Evolutionary conservation across 2,888 invertebrate genomes (phyloP), one percentile per base, ranked within the genome.

Genomic region (Hemistola chrysoprasaria): DNA sequence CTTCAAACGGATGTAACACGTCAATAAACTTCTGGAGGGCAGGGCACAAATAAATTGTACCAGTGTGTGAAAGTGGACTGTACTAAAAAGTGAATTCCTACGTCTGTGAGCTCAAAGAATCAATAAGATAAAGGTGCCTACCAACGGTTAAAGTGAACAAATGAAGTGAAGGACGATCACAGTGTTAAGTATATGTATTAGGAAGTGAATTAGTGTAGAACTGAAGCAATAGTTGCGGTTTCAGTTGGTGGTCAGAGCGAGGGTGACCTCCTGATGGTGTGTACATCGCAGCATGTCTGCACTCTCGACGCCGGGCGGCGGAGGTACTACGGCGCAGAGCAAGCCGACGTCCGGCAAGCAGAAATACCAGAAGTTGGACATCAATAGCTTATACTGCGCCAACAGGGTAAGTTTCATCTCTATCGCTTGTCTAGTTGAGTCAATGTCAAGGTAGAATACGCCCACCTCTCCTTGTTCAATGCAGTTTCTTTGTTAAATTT

Each of bases 281-380:
- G 93, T 94, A 94, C 94, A 93, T 94, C 94, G 95, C 96, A 96
- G 95, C 93, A 97, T 97, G 96, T 96, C 96, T 95, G 95, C 96
- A 94, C 93, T 95, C 94, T 94, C 96, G 91, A 95, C 95, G 94
- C 93, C 94, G 93, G 80, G 90, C 86, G 89, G 90, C 87, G 90
- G 89, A 80, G 87, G 86, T 62, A 86, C 81, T 84, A 85, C 88
- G 84, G 82, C 87, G 86, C 88, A 88, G 83, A 83, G 79, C 84
- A 89, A 88, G 86, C 86, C 88, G 79, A 85, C 87, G 83, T 81
- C 89, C 80, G 94, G 94, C 92, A 98, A 97, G 93, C 94, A 95
- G 90, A 98, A 97, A 92, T 98, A 93, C 92, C 96, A 97, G 90
- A 95, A 97, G 83, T 93, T 98, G 92, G 97, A 98, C 92, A 98